Base-by-base conservation (phyloP, 2,113 vertebrate species). In the Cettia cetti region DNA sequence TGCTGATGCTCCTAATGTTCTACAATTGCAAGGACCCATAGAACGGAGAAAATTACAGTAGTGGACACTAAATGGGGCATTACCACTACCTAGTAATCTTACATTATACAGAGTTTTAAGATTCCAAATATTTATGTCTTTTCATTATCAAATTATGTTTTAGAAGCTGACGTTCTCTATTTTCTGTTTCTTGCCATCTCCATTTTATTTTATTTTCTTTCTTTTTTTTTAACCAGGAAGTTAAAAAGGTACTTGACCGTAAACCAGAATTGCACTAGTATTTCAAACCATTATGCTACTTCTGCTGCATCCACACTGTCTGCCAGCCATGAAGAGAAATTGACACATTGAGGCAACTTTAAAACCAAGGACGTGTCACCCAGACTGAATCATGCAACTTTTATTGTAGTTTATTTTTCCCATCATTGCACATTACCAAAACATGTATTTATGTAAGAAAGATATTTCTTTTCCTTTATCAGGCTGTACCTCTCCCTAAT, bases 381-480 rank as follows among this genome's bases (percentile, higher is more conserved):
- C n/a, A 90, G 72, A 87, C 57, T 90, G 74, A 85, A 90, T 57
- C 79, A 79, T 37, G 61, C 11, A 82, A 33, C 9, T 91, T 87
- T 87, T 93, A 87, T 57, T 91, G 77, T 68, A 79, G 69, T 79
- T 91, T 94, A 65, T 93, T 88, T 92, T 94, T 90, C 35, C 17
- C 18, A 9, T 83, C 92, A 63, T 76, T 90, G 40, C 50, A 93
- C 71, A 90, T 93, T 96, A 94, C 20, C 76, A 77, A 92, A 86
- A 31, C 20, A 27, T 56, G 45, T 54, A 37, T 76, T 69, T 40
- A 35, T 30, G 23, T 57, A 88, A 94, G 70, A 42, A 93, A 49
- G 80, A 65, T 80, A 11, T 56, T 89, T 37, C 22, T 87, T 75
- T 85, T 61, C 24, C 7, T 79, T 76, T 90, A 57, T 45, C 45